Conservation (phyloP, 2,888 invertebrate species). For the Orthosia incerta region DNA sequence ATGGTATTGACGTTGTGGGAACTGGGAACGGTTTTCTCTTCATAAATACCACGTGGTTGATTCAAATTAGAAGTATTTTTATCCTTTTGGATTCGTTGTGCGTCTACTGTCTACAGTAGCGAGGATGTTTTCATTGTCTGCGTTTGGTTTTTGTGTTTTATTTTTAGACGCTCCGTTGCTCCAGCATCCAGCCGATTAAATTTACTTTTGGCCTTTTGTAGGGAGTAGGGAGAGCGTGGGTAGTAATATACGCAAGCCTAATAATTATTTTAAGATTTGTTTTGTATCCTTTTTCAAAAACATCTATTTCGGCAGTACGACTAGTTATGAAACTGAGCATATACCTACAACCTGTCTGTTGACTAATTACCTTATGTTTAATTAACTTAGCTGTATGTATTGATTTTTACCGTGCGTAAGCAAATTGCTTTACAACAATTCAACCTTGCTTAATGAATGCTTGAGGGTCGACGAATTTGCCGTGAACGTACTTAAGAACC, state of each 20-base stretch:
- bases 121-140: slow-evolving; percentile 45
- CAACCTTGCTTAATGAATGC: slow-evolving; percentile 57
- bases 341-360: not conserved
- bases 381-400: slow-evolving; percentile 61
- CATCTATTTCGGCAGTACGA: not conserved
- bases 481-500: slow-evolving; percentile 47
- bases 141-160: slow-evolving; percentile 41
- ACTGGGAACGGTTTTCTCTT: slow-evolving; percentile 35
- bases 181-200: slow-evolving; percentile 40
- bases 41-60: slow-evolving; percentile 29
- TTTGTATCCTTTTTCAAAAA: not conserved
- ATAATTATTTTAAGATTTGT: slow-evolving; percentile 28
- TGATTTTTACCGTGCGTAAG: slow-evolving; percentile 59
- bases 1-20: slow-evolving; percentile 57
- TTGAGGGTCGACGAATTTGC: slow-evolving; percentile 53
- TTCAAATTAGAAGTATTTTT: slow-evolving; percentile 45
- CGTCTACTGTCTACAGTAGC: slow-evolving; percentile 15
- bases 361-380: slow-evolving; percentile 49
- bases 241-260: slow-evolving; percentile 11
- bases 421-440: slow-evolving; percentile 53
- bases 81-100: slow-evolving; percentile 50
- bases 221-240: slow-evolving; percentile 6
- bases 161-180: slow-evolving; percentile 53
- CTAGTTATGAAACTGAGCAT: slow-evolving; percentile 6
- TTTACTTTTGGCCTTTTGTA: slow-evolving; percentile 27